Evolutionary conservation across 2,797 vertebrate species (phyloP), one percentile per base, ranked within the genome.

Genomic region (Choloepus didactylus): DNA sequence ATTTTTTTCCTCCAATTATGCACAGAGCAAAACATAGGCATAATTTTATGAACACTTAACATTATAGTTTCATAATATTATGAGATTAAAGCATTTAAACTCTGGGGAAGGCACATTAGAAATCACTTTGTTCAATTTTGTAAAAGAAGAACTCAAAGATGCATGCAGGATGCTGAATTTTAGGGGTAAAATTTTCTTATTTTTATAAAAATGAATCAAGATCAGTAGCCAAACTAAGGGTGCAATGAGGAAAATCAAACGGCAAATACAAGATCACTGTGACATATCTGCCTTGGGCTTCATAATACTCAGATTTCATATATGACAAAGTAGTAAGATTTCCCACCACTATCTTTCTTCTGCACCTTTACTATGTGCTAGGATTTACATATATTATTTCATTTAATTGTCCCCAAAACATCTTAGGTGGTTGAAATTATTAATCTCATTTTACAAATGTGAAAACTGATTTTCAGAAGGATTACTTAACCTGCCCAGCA

Each of bases 11-110:
- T 77, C 16, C 6, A 79, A 6, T 38, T 88, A 66, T 35, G 64
- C 10, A 51, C 2, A 41, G 23, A 76, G 6, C 4, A 93, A 23
- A 93, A 91, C 5, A 49, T 3, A 79, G 18, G 11, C 27, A 6
- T 86, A 62, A 70, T 84, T 96, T 95, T 60, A 60, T n/a, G 51
- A 85, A 72, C 91, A 54, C n/a, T 69, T 76, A 70, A 29, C 64
- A 29, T 41, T 18, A 8, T 54, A 64, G 12, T 87, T 91, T 93
- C 18, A 66, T 51, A 87, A 79, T 9, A 87, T 9, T 35, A 70
- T 38, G 35, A 21, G 3, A 73, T 41, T 93, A 35, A 84, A 94
- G 49, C 4, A 27, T 77, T 80, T 87, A 72, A 7, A 35, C 70
- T 19, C 11, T 59, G n/a, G 29, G 23, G 44, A 92, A 51, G 0